Evolutionary conservation across 1,140 invertebrate genomes (phyloP), one percentile per base, ranked within the genome.

Genomic region (Rhagoletis zephyria): DNA sequence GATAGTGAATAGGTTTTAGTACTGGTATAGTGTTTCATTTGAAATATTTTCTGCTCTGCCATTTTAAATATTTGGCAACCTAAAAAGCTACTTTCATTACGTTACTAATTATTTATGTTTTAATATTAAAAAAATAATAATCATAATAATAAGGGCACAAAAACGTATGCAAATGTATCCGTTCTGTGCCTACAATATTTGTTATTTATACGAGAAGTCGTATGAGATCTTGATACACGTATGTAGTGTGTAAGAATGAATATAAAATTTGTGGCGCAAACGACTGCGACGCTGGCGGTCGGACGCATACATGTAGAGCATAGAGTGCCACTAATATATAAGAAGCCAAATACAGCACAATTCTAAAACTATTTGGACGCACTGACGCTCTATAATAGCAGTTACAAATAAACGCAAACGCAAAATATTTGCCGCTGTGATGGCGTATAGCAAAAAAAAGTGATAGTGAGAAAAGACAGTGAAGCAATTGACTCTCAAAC

Each of bases 151-250:
- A 30, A 30, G 30, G 30, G 67, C 42, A 45, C 67, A 74, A 42
- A 42, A 74, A 16, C 67, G 67, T 14, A 45, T 48, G 45, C 45
- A 51, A 30, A 30, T 30, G 30, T 51, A 51, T 77, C n/a, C 48
- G 45, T 77, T 77, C 48, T 77, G 45, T 77, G 30, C 30, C 30
- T 30, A 77, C 4, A 67, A 67, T n/a, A 77, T 77, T 77, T 77
- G 48, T 77, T 77, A 77, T 77, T 77, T 77, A 77, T 77, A 77
- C 74, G 74, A 77, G 74, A 77, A 77, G 45, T 77, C 74, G 74
- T 77, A 77, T 77, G 74, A 77, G 74, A 77, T 77, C 74, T 77
- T 77, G 45, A 77, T 77, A 77, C 56, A 51, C 16, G 19, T 77
- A 77, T 77, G 14, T 56, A n/a, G 40, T 74, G 16, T 77, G 74